Base-by-base conservation (phyloP, 64 coral and sea anemone species). In the Cladopsammia gracilis region DNA sequence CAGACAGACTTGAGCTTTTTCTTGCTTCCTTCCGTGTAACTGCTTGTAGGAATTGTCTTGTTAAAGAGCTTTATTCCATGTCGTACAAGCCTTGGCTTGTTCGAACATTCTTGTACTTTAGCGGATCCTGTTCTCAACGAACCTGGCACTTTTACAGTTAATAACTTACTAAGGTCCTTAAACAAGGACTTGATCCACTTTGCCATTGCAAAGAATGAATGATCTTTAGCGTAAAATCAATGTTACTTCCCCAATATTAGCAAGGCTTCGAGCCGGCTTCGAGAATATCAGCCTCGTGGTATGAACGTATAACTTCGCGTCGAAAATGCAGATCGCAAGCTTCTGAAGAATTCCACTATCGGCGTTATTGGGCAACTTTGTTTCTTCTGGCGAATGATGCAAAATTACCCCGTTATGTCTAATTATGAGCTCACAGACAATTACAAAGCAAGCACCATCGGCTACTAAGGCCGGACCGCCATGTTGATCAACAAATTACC, bases 401-500 rank as follows among this genome's bases (percentile, higher is more conserved):
- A 18, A 15, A 13, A 79, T 79, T 61, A 60, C 3, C 4, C 45
- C 43, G 49, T 51, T 75, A 75, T 19, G 43, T 48, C 3, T 49
- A 45, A 50, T 7, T 48, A 20, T 75, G 72, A 75, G 25, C 72
- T 48, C 72, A 75, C 44, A 75, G 7, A 75, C 15, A 75, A 48
- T 11, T 14, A 48, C 72, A 49, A 48, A 8, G 1, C 13, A 47
- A 34, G 34, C 34, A 34, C 34, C 4, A 16, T 49, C 47, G 3
- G 42, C 18, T 7, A n/a, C n/a, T n/a, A n/a, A 1, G 4, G 46
- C 45, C 47, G 6, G 7, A 48, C 72, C 72, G 72, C 72, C 72
- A 75, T 75, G 46, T 75, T 75, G 71, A 74, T 75, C 46, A 48
- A 75, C 46, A 2, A 75, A 48, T 48, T 75, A 75, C 72, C 72